Base-by-base conservation (phyloP, 2,113 vertebrate species). In the Uropsilus gracilis region DNA sequence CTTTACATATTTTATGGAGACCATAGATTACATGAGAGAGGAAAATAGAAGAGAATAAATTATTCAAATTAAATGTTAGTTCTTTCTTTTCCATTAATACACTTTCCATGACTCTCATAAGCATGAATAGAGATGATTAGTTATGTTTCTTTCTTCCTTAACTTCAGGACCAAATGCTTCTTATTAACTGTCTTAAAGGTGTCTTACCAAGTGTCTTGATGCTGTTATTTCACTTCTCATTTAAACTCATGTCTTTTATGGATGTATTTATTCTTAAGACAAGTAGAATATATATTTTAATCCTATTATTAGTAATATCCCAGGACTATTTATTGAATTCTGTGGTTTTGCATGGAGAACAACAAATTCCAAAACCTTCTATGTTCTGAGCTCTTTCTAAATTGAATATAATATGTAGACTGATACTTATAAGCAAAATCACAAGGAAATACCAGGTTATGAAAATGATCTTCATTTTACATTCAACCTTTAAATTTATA, bases 371-470 rank as follows among this genome's bases (percentile, higher is more conserved):
- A 97, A 97, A 89, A 48, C 9, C 86, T 8, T 77, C 9, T 0
- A 77, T 82, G 92, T 96, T 61, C 92, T 89, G 71, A 88, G 13
- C 3, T 5, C 34, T 82, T 96, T 68, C 75, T 94, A 66, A 86
- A 91, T n/a, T 95, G 39, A 77, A 80, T 57, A 18, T 88, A 86
- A 95, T 96, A 89, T 80, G 78, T 32, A 80, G 0, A 24, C 22
- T 66, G 91, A 88, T 22, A 57, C 37, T 96, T 96, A 96, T 95
- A 93, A 89, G 28, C 13, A 89, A 34, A 8, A 13, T 94, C 75
- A 0, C 42, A 94, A 66, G 66, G 63, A 77, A 18, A 78, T 57
- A 93, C 57, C 6, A 12, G 77, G 34, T 63, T 94, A 11, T 46
- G 34, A 96, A 34, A 77, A 6, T 64, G 4, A 83, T 95, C 1